Base-by-base conservation (phyloP, 2,888 invertebrate species). In the Drosophila quasianomalipes region DNA sequence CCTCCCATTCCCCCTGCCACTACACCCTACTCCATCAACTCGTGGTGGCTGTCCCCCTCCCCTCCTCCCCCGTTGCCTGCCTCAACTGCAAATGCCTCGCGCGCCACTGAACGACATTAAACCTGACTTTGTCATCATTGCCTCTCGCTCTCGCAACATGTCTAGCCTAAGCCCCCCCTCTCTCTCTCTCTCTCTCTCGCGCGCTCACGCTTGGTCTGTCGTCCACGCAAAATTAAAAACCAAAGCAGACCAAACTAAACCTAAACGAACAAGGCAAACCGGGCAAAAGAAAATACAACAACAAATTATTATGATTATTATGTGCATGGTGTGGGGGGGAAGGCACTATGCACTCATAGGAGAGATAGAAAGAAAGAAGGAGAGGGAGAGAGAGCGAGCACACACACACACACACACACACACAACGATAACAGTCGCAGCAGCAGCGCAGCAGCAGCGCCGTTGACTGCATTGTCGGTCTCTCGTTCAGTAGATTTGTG, bases 401-500 rank as follows among this genome's bases (percentile, higher is more conserved):
- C 37, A 47, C 39, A 49, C 66, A 63, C 39, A 53, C 67, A 67
- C 58, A 58, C 52, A 16, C 39, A 47, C 39, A 53, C 62, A 63
- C 67, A 61, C 53, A 28, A 30, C 60, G 78, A 77, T 81, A 73
- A 69, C 28, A 30, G 41, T 22, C 58, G 59, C 66, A 63, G 57
- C 44, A 47, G 44, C 74, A 60, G 53, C 59, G 54, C 71, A 60
- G 57, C 39, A 51, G 55, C 79, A 65, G 72, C 65, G 62, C 58
- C 41, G 82, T 37, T 59, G 76, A 65, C 81, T 69, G 78, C 78
- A 81, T 73, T 89, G 75, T 89, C 79, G 83, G 91, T 88, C 79
- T 82, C 81, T 91, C 92, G 90, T 92, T 92, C 92, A 92, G 82
- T 92, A 87, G 92, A 91, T 91, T 92, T 92, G 85, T 92, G 91